Conservation (phyloP, 2,113 vertebrate genomes). For the Gadus macrocephalus region DNA sequence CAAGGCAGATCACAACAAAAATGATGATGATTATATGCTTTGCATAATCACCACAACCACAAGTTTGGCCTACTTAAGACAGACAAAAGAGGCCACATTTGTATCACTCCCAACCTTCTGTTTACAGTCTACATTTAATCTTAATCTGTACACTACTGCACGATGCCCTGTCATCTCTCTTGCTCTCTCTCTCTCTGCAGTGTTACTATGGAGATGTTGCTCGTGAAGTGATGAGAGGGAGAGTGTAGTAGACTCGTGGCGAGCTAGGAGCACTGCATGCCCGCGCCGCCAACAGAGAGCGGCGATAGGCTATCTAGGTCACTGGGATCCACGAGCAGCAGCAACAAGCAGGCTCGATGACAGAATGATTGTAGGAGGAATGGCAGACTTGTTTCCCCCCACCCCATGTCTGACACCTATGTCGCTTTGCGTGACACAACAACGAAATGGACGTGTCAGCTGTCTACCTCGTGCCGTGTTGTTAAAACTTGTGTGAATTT, state of each 20-base stretch:
- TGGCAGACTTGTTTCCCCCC: conserved; percentile 39
- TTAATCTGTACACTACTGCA: conserved; percentile 10
- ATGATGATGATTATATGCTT: conserved; percentile 43
- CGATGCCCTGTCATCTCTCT: conserved; percentile 13
- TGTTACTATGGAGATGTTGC: conserved; percentile 85
- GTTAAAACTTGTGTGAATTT: too few relatives aligned
- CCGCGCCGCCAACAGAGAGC: conserved; percentile 56
- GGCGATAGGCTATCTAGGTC: conserved; percentile 71
- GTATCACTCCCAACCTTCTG: conserved; percentile 50
- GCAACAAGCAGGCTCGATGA: conserved; percentile 47
- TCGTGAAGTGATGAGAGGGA: conserved; percentile 76
- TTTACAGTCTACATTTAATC: not conserved
- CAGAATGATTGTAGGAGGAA: too few relatives aligned
- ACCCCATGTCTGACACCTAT: conserved; percentile 25
- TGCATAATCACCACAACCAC: conserved; percentile 49
- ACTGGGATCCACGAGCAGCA: conserved; percentile 79
- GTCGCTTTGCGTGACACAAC: conserved; percentile 32
- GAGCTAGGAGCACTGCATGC: conserved; percentile 47
- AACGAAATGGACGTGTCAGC: not conserved
- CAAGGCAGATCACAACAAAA: too few relatives aligned
- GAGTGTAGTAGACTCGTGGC: conserved; percentile 66
- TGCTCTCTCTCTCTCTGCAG: conserved; percentile 20
- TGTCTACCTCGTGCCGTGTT: too few relatives aligned
- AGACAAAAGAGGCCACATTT: conserved; percentile 35
- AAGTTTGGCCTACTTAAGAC: conserved; percentile 53